Evolutionary conservation across 2,888 invertebrate species (phyloP).

Genomic region (Stenoptilia bipunctidactyla): DNA sequence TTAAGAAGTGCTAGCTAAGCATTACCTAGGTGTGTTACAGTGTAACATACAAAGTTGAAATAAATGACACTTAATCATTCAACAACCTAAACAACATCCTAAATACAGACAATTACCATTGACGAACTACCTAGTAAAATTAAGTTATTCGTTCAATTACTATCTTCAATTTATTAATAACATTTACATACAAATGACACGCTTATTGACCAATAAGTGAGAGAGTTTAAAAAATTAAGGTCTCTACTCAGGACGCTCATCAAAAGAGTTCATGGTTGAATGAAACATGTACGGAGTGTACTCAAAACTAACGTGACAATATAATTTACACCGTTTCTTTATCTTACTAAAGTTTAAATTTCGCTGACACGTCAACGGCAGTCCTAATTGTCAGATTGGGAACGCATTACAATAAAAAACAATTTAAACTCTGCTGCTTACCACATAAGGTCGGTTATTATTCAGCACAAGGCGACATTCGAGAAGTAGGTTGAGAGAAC

Average conservation of each 20-base stretch:
- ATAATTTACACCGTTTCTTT: slow-evolving; percentile 30
- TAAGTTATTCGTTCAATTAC: neutral
- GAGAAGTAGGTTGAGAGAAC: slow-evolving; percentile 68
- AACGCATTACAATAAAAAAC: slow-evolving; percentile 38
- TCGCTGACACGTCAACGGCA: slow-evolving; percentile 29
- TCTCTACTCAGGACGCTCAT: slow-evolving; percentile 64
- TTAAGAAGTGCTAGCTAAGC: no score
- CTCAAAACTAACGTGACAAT: slow-evolving; percentile 26
- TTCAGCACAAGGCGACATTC: slow-evolving; percentile 43
- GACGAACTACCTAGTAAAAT: no score
- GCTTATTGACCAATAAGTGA: slow-evolving; percentile 65
- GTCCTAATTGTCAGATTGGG: slow-evolving; percentile 63
- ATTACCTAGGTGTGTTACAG: no score
- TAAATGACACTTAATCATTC: no score
- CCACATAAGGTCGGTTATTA: slow-evolving; percentile 44
- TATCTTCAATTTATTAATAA: slow-evolving; percentile 27
- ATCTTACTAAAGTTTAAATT: slow-evolving; percentile 37
- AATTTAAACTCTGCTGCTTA: slow-evolving; percentile 43
- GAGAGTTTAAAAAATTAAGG: slow-evolving; percentile 67
- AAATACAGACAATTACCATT: no score
- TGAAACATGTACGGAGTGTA: slow-evolving; percentile 51
- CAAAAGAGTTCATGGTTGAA: slow-evolving; percentile 69
- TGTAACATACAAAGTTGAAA: no score
- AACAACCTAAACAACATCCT: no score
- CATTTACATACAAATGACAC: slow-evolving; percentile 56